phyloP scores from a whole-genome alignment of 2,888 invertebrate species.

The Amiota communis region DNA sequence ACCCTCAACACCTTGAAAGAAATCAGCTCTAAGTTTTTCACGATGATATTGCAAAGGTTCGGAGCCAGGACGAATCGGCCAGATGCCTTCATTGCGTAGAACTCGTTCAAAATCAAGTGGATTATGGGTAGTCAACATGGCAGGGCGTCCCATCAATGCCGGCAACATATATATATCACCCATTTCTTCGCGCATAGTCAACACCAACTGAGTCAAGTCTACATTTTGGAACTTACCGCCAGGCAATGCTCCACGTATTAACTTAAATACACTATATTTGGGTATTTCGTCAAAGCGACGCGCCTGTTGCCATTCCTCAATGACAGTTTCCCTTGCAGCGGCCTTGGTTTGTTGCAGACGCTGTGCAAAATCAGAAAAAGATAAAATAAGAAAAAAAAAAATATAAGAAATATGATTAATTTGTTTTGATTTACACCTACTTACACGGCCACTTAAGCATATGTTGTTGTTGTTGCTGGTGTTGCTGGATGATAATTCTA shows the following conservation, averaged over 20 bases:
- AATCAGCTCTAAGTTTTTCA: constrained; percentile 49
- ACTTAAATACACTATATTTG: constrained; percentile 33
- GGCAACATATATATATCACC: constrained; percentile 72
- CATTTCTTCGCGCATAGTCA: constrained; percentile 51
- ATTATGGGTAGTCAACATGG: constrained; percentile 72
- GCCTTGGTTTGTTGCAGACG: neutral
- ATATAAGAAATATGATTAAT: neutral
- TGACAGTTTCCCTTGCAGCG: neutral
- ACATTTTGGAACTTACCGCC: constrained; percentile 61
- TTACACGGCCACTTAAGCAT: neutral
- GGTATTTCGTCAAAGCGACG: constrained; percentile 61
- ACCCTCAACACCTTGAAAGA: constrained; percentile 55
- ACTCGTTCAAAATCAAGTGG: constrained; percentile 75
- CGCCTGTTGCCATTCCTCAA: constrained; percentile 59
- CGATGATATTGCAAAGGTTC: constrained; percentile 72
- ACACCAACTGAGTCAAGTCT: constrained; percentile 45
- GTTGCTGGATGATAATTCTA: neutral
- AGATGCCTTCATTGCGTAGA: constrained; percentile 73
- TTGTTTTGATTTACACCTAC: neutral
- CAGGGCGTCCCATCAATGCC: constrained; percentile 61
- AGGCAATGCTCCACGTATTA: constrained; percentile 52
- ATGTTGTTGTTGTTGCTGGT: neutral
- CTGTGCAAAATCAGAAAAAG: neutral
- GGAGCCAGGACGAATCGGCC: constrained; percentile 72
- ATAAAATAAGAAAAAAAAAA: too few species aligned